Percentiles rank a stretch among this genome's conserved stretches.
Conservation (phyloP, 1,140 invertebrate genomes). For the Hestina assimilis region DNA sequence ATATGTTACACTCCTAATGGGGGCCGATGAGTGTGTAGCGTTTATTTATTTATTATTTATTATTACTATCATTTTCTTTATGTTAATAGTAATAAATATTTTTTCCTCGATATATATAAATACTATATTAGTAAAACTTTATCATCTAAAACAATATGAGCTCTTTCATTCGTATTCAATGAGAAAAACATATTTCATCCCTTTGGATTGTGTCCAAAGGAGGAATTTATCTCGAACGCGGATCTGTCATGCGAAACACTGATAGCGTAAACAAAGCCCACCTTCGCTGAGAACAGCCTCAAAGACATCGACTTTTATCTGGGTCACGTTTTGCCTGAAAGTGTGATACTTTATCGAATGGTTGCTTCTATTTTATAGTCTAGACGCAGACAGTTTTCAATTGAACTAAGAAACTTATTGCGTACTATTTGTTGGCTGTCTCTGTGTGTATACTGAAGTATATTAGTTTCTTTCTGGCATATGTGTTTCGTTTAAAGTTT, state of each 20-base stretch:
- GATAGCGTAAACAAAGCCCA: constrained; percentile 37
- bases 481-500: constrained; percentile 2
- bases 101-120: background rate
- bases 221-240: constrained; percentile 28
- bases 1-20: too few species aligned
- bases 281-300: constrained; percentile 3
- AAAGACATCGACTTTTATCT: constrained; percentile 20
- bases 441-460: background rate
- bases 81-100: too few species aligned
- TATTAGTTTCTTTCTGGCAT: background rate
- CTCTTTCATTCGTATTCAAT: constrained; percentile 32
- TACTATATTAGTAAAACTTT: background rate
- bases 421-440: background rate
- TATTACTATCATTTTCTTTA: too few species aligned
- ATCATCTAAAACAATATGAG: constrained; percentile 20
- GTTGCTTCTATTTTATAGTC: constrained; percentile 5
- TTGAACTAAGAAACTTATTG: constrained; percentile 11
- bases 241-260: constrained; percentile 41
- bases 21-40: too few species aligned
- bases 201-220: constrained; percentile 36
- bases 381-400: constrained; percentile 8
- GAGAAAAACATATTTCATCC: constrained; percentile 31
- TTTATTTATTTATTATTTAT: too few species aligned
- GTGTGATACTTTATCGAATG: constrained; percentile 15
- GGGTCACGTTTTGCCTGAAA: constrained; percentile 11